phyloP scores from a whole-genome alignment of 1,140 invertebrate species.

The Rhopalosiphum maidis region DNA sequence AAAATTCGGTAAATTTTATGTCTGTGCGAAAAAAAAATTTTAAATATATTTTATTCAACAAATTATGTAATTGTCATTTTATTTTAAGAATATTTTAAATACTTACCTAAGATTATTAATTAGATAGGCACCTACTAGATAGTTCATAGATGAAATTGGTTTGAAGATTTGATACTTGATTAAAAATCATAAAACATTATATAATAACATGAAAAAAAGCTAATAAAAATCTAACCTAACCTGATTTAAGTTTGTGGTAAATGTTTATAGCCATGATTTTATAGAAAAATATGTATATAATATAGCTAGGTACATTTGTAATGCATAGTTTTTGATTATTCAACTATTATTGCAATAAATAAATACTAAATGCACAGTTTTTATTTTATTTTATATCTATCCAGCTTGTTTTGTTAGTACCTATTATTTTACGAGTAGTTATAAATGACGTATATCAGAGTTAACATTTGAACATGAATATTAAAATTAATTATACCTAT shows the following conservation, averaged over 20 bases:
- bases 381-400: not conserved
- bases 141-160: not conserved
- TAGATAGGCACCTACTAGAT: not conserved
- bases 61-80: not conserved
- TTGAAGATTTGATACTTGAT: not conserved
- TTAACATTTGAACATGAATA: not conserved
- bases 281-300: not conserved
- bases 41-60: not conserved
- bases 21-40: not conserved
- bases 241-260: conserved; percentile 15
- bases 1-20: not conserved
- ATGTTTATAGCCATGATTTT: not conserved
- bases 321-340: not conserved
- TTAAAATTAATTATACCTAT: not conserved
- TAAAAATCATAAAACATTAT: conserved; percentile 10
- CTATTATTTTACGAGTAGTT: not conserved
- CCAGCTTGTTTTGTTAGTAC: not conserved
- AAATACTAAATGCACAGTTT: not conserved
- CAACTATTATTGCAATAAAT: conserved; percentile 2
- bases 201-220: not conserved
- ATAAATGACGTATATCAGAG: not conserved
- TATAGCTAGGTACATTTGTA: not conserved
- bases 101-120: not conserved
- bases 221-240: not conserved
- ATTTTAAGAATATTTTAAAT: conserved; percentile 2